Evolutionary conservation across 1,140 invertebrate species (phyloP).

Genomic region (Lasaia peninsularis): DNA sequence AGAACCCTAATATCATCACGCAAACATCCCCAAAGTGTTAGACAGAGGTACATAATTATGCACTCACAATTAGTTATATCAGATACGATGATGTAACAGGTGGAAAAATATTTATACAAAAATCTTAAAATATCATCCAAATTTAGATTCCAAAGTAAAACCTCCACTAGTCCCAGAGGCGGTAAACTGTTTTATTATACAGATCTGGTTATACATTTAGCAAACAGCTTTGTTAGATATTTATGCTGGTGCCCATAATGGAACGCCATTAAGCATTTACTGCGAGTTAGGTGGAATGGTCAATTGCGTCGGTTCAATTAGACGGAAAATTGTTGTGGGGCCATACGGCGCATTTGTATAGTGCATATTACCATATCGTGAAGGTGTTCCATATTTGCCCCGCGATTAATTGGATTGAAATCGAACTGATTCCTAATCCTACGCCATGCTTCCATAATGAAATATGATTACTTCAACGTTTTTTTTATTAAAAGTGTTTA

Average conservation of each 20-base stretch:
- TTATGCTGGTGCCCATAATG: neutral
- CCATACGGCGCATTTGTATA: neutral
- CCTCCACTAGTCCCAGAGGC: too few relatives aligned
- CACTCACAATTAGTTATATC: too few relatives aligned
- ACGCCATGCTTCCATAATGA: neutral
- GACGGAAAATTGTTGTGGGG: slow-evolving; percentile 63
- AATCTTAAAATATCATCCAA: too few relatives aligned
- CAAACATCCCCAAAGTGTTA: too few relatives aligned
- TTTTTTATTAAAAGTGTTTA: too few relatives aligned
- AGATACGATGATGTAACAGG: too few relatives aligned
- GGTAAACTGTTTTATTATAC: too few relatives aligned
- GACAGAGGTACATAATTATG: too few relatives aligned
- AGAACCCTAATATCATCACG: too few relatives aligned
- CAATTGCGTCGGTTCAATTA: slow-evolving; percentile 67
- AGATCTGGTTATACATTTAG: neutral
- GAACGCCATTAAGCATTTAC: slow-evolving; percentile 36
- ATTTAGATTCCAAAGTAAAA: too few relatives aligned
- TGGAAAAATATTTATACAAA: too few relatives aligned
- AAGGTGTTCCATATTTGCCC: slow-evolving; percentile 5
- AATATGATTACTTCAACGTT: neutral
- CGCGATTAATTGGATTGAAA: neutral
- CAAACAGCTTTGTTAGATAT: neutral
- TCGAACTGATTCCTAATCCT: neutral
- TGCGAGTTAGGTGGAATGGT: slow-evolving; percentile 53
- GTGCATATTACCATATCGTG: neutral